phyloP scores from a whole-genome alignment of 2,113 vertebrate genomes.

The Stegastes partitus region DNA sequence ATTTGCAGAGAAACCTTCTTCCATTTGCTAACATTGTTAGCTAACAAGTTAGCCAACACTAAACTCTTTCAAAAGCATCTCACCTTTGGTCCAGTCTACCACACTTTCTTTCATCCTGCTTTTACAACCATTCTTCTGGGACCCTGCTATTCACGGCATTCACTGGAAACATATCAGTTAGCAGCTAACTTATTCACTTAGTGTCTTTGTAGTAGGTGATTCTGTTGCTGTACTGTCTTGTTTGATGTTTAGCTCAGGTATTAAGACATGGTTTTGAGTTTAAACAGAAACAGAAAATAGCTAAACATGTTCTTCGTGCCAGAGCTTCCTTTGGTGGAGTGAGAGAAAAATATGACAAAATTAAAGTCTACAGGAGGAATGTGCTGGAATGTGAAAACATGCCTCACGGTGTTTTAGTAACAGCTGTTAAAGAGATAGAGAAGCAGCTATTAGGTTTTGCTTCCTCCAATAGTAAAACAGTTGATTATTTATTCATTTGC shows the following conservation, averaged over 20 bases:
- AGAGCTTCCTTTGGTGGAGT: background rate
- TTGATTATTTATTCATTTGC: too few species aligned
- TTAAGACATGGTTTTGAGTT: background rate
- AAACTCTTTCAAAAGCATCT: background rate
- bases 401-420: conserved; percentile 18
- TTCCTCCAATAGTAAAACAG: too few species aligned
- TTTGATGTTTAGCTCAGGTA: background rate
- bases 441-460: background rate
- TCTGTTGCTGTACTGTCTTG: background rate
- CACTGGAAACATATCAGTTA: conserved; percentile 27
- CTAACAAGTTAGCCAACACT: background rate
- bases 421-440: background rate
- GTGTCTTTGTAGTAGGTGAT: too few species aligned
- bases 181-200: background rate
- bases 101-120: background rate
- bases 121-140: too few species aligned
- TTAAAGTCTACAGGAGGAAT: background rate
- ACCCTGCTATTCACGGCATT: too few species aligned
- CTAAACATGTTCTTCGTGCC: background rate
- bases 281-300: conserved; percentile 5
- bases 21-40: too few species aligned
- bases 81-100: conserved; percentile 17
- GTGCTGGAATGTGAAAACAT: conserved; percentile 18
- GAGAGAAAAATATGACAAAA: conserved; percentile 5
- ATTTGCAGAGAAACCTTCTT: too few species aligned